Evolutionary conservation across 2,797 vertebrate species (phyloP).

Genomic region (Eidolon dupreanum): DNA sequence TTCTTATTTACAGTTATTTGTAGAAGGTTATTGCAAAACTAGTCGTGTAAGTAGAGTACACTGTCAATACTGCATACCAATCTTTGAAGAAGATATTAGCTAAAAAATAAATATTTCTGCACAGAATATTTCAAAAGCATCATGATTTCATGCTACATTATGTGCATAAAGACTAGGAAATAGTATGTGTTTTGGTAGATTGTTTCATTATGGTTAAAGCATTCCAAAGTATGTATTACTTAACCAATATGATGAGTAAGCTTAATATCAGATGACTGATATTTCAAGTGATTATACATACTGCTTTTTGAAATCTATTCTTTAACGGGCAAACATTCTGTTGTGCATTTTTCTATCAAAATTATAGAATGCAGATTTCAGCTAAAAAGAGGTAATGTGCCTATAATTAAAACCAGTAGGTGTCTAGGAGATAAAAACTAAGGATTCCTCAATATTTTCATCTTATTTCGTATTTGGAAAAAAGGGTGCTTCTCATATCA

Average conservation of each 20-base stretch:
- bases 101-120: conserved; percentile 83
- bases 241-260: conserved; percentile 51
- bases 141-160: conserved; percentile 78
- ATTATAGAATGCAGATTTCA: conserved; percentile 44
- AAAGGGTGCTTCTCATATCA: not conserved
- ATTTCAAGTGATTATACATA: conserved; percentile 57
- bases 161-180: conserved; percentile 74
- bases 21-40: conserved; percentile 83
- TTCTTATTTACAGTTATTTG: conserved; percentile 82
- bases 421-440: not conserved
- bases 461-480: conserved; percentile 1
- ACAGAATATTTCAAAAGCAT: conserved; percentile 78
- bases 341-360: conserved; percentile 54
- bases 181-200: conserved; percentile 72
- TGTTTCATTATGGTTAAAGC: conserved; percentile 69
- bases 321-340: conserved; percentile 48
- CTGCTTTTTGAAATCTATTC: conserved; percentile 56
- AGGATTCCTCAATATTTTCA: not conserved
- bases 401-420: conserved; percentile 40
- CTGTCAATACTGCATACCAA: conserved; percentile 72
- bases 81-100: conserved; percentile 79
- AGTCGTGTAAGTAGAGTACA: conserved; percentile 82
- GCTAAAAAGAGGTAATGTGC: conserved; percentile 12
- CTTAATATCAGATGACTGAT: conserved; percentile 53
- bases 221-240: conserved; percentile 63